Conservation (phyloP, 2,888 invertebrate genomes). For the Aspidiotus destructor region DNA sequence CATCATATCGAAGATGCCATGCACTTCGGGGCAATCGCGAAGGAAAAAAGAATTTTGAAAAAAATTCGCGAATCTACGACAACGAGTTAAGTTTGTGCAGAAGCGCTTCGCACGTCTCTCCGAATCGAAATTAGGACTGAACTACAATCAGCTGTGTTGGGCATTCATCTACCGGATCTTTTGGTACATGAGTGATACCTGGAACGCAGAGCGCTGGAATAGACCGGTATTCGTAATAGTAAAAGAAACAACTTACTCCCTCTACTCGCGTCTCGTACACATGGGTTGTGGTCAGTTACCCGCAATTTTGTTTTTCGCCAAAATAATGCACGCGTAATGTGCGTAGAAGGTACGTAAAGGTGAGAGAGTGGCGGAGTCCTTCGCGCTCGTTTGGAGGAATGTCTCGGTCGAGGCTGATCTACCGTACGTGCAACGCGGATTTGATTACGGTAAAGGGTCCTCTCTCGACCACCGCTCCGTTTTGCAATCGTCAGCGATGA, state of each 20-base stretch:
- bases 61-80: too few relatives aligned
- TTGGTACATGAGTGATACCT: conserved; percentile 7
- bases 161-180: not conserved
- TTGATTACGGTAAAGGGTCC: not conserved
- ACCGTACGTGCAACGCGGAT: not conserved
- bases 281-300: not conserved
- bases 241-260: conserved; percentile 8
- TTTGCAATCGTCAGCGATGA: too few relatives aligned
- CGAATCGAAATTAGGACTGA: conserved; percentile 23
- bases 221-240: conserved; percentile 1
- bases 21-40: too few relatives aligned
- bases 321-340: not conserved
- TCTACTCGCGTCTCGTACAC: not conserved
- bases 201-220: conserved; percentile 2
- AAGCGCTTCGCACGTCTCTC: not conserved
- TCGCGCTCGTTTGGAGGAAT: not conserved
- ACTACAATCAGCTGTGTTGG: conserved; percentile 24
- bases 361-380: not conserved
- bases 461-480: not conserved
- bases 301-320: conserved; percentile 10
- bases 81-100: too few relatives aligned
- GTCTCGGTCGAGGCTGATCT: not conserved
- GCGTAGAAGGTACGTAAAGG: too few relatives aligned
- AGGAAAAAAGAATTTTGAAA: too few relatives aligned
- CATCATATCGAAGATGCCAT: too few relatives aligned